Evolutionary conservation across 2,113 vertebrate species (phyloP), one percentile per base, ranked within the genome.

Genomic region (Arenaria interpres): DNA sequence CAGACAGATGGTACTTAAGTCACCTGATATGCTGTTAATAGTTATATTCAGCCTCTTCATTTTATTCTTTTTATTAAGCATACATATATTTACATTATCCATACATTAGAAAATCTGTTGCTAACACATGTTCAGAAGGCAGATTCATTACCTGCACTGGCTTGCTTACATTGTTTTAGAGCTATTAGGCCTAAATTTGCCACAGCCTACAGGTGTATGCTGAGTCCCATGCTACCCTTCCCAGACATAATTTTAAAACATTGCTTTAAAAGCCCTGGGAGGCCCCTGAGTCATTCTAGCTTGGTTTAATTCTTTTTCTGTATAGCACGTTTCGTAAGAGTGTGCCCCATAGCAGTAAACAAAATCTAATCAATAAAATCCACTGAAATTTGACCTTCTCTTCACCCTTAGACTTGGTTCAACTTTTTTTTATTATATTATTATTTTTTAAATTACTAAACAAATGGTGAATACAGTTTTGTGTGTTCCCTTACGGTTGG

Each of bases 321-420:
- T 89, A 75, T 69, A 78, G 24, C 50, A 66, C 14, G 6, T 94
- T 95, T 94, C 76, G 33, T 90, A 85, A 83, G n/a, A 84, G 18
- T 76, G 39, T 83, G 46, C 63, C 67, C 85, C 48, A 79, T 73
- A 90, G 77, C 67, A 95, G 74, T 85, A 95, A 96, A 85, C 67
- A 94, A 97, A 96, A 89, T 89, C 62, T 86, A 94, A 97, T 95
- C 81, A 80, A 96, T 96, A 93, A 94, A 90, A 94, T 69, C 12
- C 35, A 73, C 93, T 78, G 82, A 97, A 94, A 96, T 94, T 91
- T 97, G 90, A 95, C 96, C 92, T 97, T 90, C 57, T 80, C 53
- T 48, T 97, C 85, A 94, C 86, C 82, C 67, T 97, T 90, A 75
- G 79, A 80, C 39, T 54, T 85, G 33, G 77, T 63, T 91, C 80